These are phyloP conservation scores for Psilanteris sp. DNA, from an alignment of 1,140 invertebrate species.

Conservation along the genomic window DNA sequence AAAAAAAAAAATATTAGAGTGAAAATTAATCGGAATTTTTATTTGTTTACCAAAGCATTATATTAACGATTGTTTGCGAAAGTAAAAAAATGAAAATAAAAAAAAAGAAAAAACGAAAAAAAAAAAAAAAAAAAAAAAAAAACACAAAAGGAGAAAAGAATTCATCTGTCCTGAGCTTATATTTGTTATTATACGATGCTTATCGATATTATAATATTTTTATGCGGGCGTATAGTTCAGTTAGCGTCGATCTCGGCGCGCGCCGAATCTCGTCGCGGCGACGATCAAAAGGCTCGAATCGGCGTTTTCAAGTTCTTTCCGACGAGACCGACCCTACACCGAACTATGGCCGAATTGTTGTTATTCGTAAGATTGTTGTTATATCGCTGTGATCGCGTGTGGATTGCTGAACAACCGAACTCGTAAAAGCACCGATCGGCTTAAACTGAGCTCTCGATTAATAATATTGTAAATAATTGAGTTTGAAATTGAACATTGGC, in stretches of 20 bases:
- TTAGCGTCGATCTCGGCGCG: slow-evolving; percentile 67
- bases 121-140: too few species aligned
- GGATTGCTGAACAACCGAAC: slow-evolving; percentile 67
- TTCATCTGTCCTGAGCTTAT: slow-evolving; percentile 78
- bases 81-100: too few species aligned
- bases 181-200: slow-evolving; percentile 80
- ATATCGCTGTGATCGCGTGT: slow-evolving; percentile 76
- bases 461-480: slow-evolving; percentile 33
- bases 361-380: slow-evolving; percentile 80
- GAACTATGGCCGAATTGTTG: slow-evolving; percentile 77
- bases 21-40: too few species aligned
- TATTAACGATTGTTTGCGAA: too few species aligned
- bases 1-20: too few species aligned
- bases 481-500: neutral
- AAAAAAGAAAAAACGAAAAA: too few species aligned
- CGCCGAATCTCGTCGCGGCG: neutral
- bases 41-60: too few species aligned
- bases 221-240: slow-evolving; percentile 74
- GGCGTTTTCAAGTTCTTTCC: too few species aligned
- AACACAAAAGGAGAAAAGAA: slow-evolving; percentile 68
- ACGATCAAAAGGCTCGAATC: too few species aligned
- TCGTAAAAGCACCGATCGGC: slow-evolving; percentile 60
- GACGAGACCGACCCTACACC: slow-evolving; percentile 70
- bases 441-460: slow-evolving; percentile 21
- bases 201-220: slow-evolving; percentile 80